Base-by-base conservation (phyloP, 2,888 invertebrate species). In the Ametastegia equiseti region DNA sequence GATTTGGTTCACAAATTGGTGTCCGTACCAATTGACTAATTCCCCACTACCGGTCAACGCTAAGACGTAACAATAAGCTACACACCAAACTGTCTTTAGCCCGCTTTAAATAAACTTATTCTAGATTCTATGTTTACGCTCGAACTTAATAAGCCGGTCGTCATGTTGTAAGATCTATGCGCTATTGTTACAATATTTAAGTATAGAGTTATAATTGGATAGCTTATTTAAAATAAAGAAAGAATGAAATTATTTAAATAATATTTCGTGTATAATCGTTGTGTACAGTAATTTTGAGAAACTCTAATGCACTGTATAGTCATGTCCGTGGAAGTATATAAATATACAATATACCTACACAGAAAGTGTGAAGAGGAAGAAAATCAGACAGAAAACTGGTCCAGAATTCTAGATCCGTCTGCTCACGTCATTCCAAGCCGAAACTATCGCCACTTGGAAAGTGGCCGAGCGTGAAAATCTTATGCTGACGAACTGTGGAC, bases 21-120 rank as follows among this genome's bases (percentile, higher is more conserved):
- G 60, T 60, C 57, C 77, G 39, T 15, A 78, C 77, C 77, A 60
- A 60, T 78, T 60, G 60, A 78, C 57, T 78, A 60, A 78, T 78
- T 78, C 42, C 57, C 75, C 23, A 39, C 57, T 60, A 45, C 60
- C 77, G 39, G 60, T 78, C 60, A 78, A 60, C 77, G 42, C 42
- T 42, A 78, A 60, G 60, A 75, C 50, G 73, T 75, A 30, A 54
- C 73, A 75, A 50, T 54, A 33, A 42, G 60, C 19, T 19, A 42
- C 57, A 78, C 77, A 78, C 42, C 7, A 27, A 60, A 78, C 39
- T 60, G 19, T 77, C 23, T 60, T 57, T 78, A 42, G 73, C 42
- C 23, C n/a, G 77, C 77, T 78, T 60, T 78, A 78, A 78, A 78
- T 78, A 78, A 57, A 78, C 77, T n/a, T 78, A 78, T 57, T 78